Percentiles rank a stretch among this genome's conserved stretches.
phyloP scores from a whole-genome alignment of 2,797 vertebrate genomes.

The Sciurus carolinensis region DNA sequence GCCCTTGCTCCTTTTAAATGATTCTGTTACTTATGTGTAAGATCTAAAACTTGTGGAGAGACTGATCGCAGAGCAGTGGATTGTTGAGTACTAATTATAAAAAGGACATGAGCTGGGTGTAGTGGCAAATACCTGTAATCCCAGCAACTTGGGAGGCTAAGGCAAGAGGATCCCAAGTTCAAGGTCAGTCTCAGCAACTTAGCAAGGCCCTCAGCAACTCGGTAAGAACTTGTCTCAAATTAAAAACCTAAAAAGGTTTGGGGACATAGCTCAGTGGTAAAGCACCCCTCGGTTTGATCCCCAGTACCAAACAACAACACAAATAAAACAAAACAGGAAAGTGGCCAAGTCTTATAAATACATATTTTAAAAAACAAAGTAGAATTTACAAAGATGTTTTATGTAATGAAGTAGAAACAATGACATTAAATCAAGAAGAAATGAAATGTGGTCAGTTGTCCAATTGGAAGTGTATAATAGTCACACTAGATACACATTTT shows the following conservation, averaged over 20 bases:
- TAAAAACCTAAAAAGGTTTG: too few species aligned
- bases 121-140: neutral
- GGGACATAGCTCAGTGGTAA: too few species aligned
- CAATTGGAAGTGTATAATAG: neutral
- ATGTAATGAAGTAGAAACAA: conserved; percentile 28
- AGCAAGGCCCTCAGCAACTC: too few species aligned
- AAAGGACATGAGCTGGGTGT: neutral
- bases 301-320: too few species aligned
- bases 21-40: conserved; percentile 6
- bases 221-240: too few species aligned
- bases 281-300: too few species aligned
- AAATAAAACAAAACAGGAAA: neutral
- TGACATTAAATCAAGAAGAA: conserved; percentile 55
- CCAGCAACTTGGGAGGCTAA: too few species aligned
- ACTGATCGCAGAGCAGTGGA: conserved; percentile 13
- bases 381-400: conserved; percentile 48
- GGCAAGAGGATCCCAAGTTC: too few species aligned
- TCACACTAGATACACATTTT: conserved; percentile 51
- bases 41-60: conserved; percentile 36
- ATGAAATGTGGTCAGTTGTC: conserved; percentile 39
- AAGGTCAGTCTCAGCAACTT: too few species aligned
- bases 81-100: neutral
- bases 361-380: conserved; percentile 34
- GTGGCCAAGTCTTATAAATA: conserved; percentile 11
- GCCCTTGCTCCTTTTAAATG: neutral